These are phyloP conservation scores for silkworm (Bombyx mori) DNA, from an alignment of 1,140 invertebrate species.

Conservation along the genomic window DNA sequence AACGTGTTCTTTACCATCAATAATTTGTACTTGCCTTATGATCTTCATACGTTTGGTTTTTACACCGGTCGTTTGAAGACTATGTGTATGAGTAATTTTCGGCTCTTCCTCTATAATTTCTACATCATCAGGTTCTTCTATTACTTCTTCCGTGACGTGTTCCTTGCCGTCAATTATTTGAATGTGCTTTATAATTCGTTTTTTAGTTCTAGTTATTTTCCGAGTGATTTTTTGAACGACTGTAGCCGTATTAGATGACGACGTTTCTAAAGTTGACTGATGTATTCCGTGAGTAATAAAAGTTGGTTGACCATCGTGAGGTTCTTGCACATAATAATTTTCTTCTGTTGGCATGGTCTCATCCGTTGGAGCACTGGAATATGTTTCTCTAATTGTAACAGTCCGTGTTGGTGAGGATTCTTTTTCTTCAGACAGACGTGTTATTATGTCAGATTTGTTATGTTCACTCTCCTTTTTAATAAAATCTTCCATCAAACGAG, in stretches of 20 bases:
- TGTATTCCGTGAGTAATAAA: conserved; percentile 17
- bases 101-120: conserved; percentile 48
- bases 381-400: conserved; percentile 20
- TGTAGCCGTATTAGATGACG: conserved; percentile 74
- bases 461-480: conserved; percentile 17
- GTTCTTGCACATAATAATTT: conserved; percentile 24
- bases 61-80: conserved; percentile 37
- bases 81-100: conserved; percentile 21
- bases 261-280: conserved; percentile 33
- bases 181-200: conserved; percentile 80
- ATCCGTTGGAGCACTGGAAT: conserved; percentile 11
- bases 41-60: conserved; percentile 76
- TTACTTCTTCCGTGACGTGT: conserved; percentile 79
- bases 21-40: conserved; percentile 79
- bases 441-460: conserved; percentile 3
- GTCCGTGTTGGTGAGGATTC: conserved; percentile 14
- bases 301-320: conserved; percentile 19
- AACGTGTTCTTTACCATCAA: conserved; percentile 83
- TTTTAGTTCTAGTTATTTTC: conserved; percentile 71
- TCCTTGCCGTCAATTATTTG: conserved; percentile 86
- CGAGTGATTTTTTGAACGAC: conserved; percentile 83
- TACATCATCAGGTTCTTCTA: conserved; percentile 80
- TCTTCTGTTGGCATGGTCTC: conserved; percentile 6
- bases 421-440: conserved; percentile 11
- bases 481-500: conserved; percentile 16